Evolutionary conservation across 2,888 invertebrate species (phyloP).

Genomic region (Clitarchus hookeri): DNA sequence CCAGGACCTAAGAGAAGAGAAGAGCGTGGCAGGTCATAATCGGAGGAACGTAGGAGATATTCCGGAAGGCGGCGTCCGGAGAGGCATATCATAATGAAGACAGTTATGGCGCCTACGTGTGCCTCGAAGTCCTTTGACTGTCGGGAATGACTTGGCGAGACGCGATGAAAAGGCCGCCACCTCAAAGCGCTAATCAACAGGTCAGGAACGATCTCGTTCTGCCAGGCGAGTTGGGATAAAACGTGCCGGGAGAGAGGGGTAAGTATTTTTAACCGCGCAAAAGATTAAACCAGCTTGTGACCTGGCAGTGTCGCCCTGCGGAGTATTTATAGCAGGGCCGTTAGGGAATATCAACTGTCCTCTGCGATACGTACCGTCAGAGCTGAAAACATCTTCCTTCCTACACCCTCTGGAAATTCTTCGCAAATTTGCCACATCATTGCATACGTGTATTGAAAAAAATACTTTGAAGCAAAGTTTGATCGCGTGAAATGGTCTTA

Average conservation of each 20-base stretch:
- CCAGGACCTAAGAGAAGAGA: too few species aligned
- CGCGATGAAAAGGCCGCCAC: background rate
- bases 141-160: background rate
- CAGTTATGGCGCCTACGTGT: background rate
- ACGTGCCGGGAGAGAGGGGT: background rate
- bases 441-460: too few species aligned
- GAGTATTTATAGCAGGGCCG: background rate
- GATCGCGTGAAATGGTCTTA: too few species aligned
- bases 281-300: background rate
- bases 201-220: background rate
- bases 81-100: background rate
- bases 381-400: background rate
- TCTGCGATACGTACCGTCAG: background rate
- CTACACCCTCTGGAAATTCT: too few species aligned
- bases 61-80: background rate
- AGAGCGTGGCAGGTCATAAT: too few species aligned
- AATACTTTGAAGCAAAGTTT: too few species aligned
- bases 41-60: background rate
- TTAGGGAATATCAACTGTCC: slow-evolving; percentile 5
- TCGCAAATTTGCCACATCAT: too few species aligned
- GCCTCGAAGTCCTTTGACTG: too few species aligned
- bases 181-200: background rate
- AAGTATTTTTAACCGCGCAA: background rate
- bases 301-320: background rate
- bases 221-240: background rate